Conservation (phyloP, 2,888 invertebrate species). For the Opisthograptis luteolata region DNA sequence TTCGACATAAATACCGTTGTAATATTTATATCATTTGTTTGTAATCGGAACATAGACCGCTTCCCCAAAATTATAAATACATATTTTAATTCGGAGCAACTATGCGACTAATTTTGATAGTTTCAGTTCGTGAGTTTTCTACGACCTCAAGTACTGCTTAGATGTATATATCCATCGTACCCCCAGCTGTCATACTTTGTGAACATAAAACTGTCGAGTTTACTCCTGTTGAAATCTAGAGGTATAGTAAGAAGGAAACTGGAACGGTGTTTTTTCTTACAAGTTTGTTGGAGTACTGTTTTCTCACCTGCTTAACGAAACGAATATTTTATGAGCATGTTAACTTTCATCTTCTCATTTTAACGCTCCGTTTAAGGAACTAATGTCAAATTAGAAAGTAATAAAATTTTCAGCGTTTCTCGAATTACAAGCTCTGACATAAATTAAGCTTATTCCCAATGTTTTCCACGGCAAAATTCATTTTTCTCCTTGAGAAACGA, state of each 20-base stretch:
- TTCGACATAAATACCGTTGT: too few relatives aligned
- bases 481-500: too few relatives aligned
- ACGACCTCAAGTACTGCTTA: constrained; percentile 4
- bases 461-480: too few relatives aligned
- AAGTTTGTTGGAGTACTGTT: constrained; percentile 22
- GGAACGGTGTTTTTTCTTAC: constrained; percentile 17
- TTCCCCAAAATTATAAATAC: too few relatives aligned
- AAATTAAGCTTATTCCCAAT: too few relatives aligned
- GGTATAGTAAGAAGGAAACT: constrained; percentile 11
- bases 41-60: too few relatives aligned
- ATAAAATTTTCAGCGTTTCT: background rate
- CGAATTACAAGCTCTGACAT: background rate
- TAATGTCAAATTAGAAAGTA: background rate
- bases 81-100: too few relatives aligned
- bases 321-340: background rate
- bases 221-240: constrained; percentile 21
- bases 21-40: too few relatives aligned
- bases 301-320: constrained; percentile 26
- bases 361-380: background rate
- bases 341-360: background rate
- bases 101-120: too few relatives aligned
- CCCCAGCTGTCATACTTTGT: background rate
- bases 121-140: background rate
- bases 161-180: background rate
- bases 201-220: constrained; percentile 27